Evolutionary conservation across 2,113 vertebrate genomes (phyloP).

Genomic region (Parus major): DNA sequence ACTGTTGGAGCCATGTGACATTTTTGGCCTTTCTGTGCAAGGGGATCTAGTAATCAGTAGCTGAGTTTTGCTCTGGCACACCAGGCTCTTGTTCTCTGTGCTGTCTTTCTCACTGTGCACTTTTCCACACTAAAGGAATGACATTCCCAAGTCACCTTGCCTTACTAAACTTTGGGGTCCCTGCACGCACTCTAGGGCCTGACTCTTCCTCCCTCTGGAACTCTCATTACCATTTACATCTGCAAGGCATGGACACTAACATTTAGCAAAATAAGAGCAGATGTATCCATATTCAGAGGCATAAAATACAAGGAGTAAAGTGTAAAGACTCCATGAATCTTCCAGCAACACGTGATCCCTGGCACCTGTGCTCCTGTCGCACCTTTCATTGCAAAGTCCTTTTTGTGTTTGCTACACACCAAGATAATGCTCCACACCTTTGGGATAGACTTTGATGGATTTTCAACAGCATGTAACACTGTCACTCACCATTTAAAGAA

Average conservation of each 20-base stretch:
- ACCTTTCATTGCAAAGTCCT: background rate
- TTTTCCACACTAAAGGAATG: background rate
- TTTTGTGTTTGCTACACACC: background rate
- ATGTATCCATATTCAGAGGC: background rate
- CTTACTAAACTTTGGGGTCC: background rate
- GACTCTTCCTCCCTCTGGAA: background rate
- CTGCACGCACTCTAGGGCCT: background rate
- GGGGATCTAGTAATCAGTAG: background rate
- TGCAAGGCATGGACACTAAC: background rate
- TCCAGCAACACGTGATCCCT: background rate
- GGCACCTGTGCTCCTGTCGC: background rate
- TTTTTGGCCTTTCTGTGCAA: slow-evolving; percentile 44
- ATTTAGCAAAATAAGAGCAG: background rate
- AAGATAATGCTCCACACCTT: background rate
- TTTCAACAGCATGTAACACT: background rate
- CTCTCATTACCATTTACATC: background rate
- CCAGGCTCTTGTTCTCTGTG: background rate
- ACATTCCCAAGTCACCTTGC: background rate
- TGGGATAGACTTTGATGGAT: background rate
- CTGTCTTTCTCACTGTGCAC: background rate
- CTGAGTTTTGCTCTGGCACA: background rate
- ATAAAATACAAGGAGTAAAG: background rate
- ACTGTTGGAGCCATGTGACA: background rate
- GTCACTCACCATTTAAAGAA: background rate
- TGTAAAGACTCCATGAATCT: background rate